These are phyloP conservation scores for Suncus etruscus DNA, from an alignment of 2,113 vertebrate genomes.

Conservation along the genomic window DNA sequence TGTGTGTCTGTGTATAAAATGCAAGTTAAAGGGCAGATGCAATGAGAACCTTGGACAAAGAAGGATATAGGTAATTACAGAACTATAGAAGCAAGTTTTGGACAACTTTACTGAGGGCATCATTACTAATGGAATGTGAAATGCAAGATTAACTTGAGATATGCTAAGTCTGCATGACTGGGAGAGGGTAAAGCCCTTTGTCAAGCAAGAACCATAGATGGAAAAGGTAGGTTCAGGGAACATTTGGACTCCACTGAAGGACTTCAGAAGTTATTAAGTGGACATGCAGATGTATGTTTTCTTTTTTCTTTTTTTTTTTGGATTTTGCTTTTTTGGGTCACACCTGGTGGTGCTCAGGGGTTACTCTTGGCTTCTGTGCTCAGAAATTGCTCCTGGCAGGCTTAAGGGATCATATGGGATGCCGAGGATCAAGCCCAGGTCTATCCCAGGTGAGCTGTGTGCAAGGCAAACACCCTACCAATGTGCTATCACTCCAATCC, in stretches of 20 bases:
- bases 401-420: too few relatives aligned
- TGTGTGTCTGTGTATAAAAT: too few relatives aligned
- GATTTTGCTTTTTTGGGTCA: too few relatives aligned
- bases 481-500: too few relatives aligned
- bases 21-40: background rate
- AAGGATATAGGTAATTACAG: background rate
- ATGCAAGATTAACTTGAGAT: constrained; percentile 10
- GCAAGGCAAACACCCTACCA: too few relatives aligned
- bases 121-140: background rate
- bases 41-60: background rate
- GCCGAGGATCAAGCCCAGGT: too few relatives aligned
- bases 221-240: background rate
- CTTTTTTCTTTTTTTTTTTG: too few relatives aligned
- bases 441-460: too few relatives aligned
- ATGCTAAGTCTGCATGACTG: background rate
- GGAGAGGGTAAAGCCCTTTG: background rate
- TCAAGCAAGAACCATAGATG: background rate
- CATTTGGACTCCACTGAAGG: background rate
- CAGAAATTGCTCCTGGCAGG: too few relatives aligned
- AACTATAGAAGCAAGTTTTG: constrained; percentile 44
- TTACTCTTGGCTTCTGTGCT: too few relatives aligned
- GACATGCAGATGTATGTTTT: background rate
- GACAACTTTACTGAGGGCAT: constrained; percentile 11
- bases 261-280: background rate
- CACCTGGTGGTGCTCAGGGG: too few relatives aligned